phyloP scores from a whole-genome alignment of 1,140 invertebrate genomes.

The Zaprionus africanus region DNA sequence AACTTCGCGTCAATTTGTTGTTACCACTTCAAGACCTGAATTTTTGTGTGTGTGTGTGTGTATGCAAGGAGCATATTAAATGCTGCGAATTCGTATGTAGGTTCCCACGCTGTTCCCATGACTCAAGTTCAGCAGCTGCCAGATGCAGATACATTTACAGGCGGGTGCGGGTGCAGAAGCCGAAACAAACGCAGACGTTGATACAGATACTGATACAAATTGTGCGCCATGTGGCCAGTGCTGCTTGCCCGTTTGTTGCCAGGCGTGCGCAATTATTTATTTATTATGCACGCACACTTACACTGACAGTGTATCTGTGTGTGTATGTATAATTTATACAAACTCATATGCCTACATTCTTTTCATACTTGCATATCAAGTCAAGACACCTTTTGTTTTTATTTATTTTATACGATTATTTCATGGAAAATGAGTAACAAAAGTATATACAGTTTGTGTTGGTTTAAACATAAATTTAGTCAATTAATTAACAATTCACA shows the following conservation, averaged over 20 bases:
- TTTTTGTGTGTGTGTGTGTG: slow-evolving; percentile 35
- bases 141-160: slow-evolving; percentile 28
- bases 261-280: slow-evolving; percentile 36
- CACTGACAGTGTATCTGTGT: neutral
- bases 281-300: slow-evolving; percentile 29
- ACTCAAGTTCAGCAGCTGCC: slow-evolving; percentile 61
- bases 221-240: slow-evolving; percentile 46
- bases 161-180: neutral
- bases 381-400: slow-evolving; percentile 31
- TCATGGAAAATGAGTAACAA: neutral
- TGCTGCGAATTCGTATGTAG: slow-evolving; percentile 31
- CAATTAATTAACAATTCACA: too few relatives aligned
- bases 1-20: slow-evolving; percentile 4
- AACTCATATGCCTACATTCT: slow-evolving; percentile 32
- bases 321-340: slow-evolving; percentile 12
- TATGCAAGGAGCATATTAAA: slow-evolving; percentile 40
- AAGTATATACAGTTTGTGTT: neutral
- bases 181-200: slow-evolving; percentile 10
- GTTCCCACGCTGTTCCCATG: slow-evolving; percentile 62
- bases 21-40: slow-evolving; percentile 25
- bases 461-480: neutral
- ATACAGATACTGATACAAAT: slow-evolving; percentile 42
- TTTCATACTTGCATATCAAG: slow-evolving; percentile 16
- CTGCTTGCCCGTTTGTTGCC: slow-evolving; percentile 27
- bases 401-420: slow-evolving; percentile 62